phyloP scores from a whole-genome alignment of 2,113 vertebrate species.

The Gavialis gangeticus region DNA sequence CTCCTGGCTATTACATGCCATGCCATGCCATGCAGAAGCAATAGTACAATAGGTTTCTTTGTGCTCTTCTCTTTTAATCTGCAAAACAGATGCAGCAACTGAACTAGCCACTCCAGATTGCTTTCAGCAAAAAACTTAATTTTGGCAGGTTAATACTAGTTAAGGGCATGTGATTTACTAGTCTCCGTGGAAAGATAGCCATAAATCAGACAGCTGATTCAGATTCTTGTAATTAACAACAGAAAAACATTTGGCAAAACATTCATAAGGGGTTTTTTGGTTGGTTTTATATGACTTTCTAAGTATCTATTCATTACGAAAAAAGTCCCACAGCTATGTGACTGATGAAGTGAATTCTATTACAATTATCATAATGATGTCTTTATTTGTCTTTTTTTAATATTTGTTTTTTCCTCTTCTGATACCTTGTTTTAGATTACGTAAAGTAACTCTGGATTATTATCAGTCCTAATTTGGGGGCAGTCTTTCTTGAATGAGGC shows the following conservation, averaged over 20 bases:
- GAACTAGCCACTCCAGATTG: neutral
- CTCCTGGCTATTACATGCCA: neutral
- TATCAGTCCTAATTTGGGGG: conserved; percentile 3
- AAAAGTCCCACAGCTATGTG: conserved; percentile 4
- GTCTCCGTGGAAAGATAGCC: conserved; percentile 58
- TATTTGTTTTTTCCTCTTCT: conserved; percentile 44
- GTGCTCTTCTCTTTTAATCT: conserved; percentile 56
- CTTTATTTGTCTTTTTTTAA: conserved; percentile 7
- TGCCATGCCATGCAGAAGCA: neutral
- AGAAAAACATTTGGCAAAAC: conserved; percentile 59
- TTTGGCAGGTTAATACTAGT: conserved; percentile 57
- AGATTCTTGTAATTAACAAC: conserved; percentile 53
- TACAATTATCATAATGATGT: conserved; percentile 22
- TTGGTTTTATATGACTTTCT: conserved; percentile 37
- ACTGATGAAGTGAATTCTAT: conserved; percentile 46
- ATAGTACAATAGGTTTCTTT: conserved; percentile 33
- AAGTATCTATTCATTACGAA: conserved; percentile 21
- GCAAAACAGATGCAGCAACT: conserved; percentile 63
- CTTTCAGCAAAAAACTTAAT: conserved; percentile 6
- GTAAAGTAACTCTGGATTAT: conserved; percentile 19
- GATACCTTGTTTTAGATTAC: conserved; percentile 24
- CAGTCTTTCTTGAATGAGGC: neutral
- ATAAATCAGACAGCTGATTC: conserved; percentile 55
- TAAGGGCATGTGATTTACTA: conserved; percentile 15
- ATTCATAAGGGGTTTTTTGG: conserved; percentile 30